Conservation (phyloP, 2,113 vertebrate species). For the Leptosomus discolor region DNA sequence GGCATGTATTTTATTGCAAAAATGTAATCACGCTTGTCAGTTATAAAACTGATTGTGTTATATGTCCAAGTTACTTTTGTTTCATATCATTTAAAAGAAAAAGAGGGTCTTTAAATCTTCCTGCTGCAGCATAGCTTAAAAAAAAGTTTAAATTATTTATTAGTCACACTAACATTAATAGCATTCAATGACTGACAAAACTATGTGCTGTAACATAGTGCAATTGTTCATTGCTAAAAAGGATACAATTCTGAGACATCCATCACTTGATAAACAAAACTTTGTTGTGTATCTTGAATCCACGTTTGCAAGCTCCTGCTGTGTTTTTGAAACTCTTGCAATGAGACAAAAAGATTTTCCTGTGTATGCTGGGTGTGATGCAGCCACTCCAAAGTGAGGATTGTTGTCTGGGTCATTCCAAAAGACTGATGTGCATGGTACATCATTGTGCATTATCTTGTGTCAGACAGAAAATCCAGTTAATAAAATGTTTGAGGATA, state of each 20-base stretch:
- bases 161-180: conserved; percentile 22
- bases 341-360: not conserved
- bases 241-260: not conserved
- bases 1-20: conserved; percentile 41
- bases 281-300: not conserved
- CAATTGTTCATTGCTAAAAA: not conserved
- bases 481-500: not conserved
- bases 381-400: not conserved
- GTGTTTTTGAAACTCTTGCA: not conserved
- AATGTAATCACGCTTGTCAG: conserved; percentile 29
- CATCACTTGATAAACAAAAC: not conserved
- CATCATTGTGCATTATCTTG: not conserved
- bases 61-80: conserved; percentile 31
- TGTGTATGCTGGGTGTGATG: not conserved
- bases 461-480: not conserved
- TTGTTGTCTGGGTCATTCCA: not conserved
- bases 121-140: not conserved
- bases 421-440: not conserved
- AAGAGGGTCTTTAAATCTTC: conserved; percentile 1
- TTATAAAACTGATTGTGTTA: conserved; percentile 56
- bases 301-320: not conserved
- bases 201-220: not conserved
- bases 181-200: not conserved
- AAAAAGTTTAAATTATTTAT: conserved; percentile 31
- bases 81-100: conserved; percentile 38